Percentiles rank a stretch among this genome's conserved stretches.
Conservation (phyloP, 2,888 invertebrate species). For the Creontiades dilutus region DNA sequence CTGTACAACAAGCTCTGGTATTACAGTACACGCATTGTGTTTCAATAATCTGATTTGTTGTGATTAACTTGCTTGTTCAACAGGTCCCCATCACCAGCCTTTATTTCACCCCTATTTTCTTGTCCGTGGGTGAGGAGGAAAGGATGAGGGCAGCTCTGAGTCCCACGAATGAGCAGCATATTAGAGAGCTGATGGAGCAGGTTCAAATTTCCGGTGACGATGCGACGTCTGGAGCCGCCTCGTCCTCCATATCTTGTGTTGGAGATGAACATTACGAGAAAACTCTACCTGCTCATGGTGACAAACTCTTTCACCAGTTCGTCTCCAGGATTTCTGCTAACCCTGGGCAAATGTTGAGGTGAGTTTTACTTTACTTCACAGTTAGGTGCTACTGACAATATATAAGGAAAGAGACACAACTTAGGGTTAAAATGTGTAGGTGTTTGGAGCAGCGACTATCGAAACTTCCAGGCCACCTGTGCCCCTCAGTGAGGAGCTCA, state of each 20-base stretch:
- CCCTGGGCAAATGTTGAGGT: conserved; percentile 92
- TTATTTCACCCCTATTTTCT: conserved; percentile 81
- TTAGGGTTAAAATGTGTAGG: no score
- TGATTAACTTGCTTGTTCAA: background rate
- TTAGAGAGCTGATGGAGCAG: conserved; percentile 83
- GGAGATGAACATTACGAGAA: conserved; percentile 87
- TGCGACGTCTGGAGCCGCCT: background rate
- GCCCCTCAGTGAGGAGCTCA: no score
- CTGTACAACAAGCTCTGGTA: no score
- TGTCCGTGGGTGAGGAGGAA: conserved; percentile 83
- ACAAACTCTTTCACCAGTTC: conserved; percentile 90
- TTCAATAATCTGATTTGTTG: no score
- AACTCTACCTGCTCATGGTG: conserved; percentile 88
- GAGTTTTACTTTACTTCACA: conserved; percentile 73
- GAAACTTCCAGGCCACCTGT: no score
- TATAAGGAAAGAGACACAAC: no score
- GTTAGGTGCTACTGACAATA: no score
- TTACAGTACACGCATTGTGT: no score
- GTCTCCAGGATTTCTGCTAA: conserved; percentile 85
- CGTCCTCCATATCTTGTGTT: background rate
- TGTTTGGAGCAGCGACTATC: no score
- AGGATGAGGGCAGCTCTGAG: conserved; percentile 77
- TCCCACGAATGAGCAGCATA: conserved; percentile 80
- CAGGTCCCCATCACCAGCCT: conserved; percentile 76
- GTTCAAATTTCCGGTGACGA: conserved; percentile 79